Conservation (phyloP, 2,888 invertebrate genomes). For the Diadromus collaris region DNA sequence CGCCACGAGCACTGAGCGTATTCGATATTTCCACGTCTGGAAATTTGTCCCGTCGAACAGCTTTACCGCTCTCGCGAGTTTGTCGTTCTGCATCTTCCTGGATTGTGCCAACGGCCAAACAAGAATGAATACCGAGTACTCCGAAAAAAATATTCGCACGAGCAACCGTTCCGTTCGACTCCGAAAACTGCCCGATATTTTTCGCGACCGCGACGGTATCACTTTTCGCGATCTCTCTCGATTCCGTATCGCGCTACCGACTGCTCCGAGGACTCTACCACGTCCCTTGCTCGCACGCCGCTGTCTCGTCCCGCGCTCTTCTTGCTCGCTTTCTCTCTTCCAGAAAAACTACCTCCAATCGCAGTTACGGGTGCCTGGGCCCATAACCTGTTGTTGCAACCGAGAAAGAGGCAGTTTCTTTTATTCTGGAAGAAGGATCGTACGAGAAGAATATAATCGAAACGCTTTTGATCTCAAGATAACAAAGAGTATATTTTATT, state of each 20-base stretch:
- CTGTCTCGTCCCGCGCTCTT: not conserved
- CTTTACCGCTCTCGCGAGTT: constrained; percentile 9
- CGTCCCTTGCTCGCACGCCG: not conserved
- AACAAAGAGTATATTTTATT: too few species aligned
- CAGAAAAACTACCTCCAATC: not conserved
- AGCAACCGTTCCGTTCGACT: not conserved
- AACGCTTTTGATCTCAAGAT: too few species aligned
- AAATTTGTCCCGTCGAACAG: constrained; percentile 46
- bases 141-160: not conserved
- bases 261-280: too few species aligned
- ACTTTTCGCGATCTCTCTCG: not conserved
- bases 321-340: not conserved
- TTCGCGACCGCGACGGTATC: not conserved
- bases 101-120: not conserved
- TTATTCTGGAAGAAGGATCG: too few species aligned
- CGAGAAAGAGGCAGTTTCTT: too few species aligned
- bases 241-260: too few species aligned
- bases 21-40: constrained; percentile 58
- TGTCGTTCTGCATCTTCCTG: constrained; percentile 21
- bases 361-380: constrained; percentile 28
- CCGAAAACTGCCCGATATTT: not conserved
- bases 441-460: too few species aligned
- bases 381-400: constrained; percentile 38
- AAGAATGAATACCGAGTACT: too few species aligned
- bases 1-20: constrained; percentile 48